phyloP scores from a whole-genome alignment of 2,888 invertebrate genomes.

The Cordilura impudica region DNA sequence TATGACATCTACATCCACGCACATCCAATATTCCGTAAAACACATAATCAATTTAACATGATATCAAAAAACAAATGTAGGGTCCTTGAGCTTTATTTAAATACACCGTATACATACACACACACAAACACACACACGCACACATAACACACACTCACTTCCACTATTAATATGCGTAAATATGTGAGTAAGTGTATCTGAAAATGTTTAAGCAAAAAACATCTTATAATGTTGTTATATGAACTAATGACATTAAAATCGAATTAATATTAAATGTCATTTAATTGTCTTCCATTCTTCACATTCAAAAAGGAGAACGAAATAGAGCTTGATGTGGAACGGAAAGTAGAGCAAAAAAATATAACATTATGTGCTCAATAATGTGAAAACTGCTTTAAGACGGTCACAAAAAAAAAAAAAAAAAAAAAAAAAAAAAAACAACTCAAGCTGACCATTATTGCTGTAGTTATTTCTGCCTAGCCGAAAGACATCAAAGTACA shows the following conservation, averaged over 20 bases:
- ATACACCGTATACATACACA: background rate
- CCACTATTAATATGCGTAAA: background rate
- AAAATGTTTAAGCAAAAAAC: background rate
- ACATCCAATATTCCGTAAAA: background rate
- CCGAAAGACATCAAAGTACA: background rate
- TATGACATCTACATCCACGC: background rate
- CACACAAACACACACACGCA: background rate
- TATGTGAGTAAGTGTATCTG: background rate
- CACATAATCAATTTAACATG: conserved; percentile 8
- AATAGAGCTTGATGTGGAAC: background rate
- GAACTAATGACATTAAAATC: conserved; percentile 42
- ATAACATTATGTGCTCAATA: conserved; percentile 13
- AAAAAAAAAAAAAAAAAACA: background rate
- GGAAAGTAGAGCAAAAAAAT: background rate
- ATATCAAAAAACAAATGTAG: conserved; percentile 15
- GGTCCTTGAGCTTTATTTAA: background rate
- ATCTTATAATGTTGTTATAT: conserved; percentile 29
- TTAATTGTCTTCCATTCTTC: conserved; percentile 22
- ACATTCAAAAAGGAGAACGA: background rate
- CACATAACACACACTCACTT: background rate
- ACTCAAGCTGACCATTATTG: background rate
- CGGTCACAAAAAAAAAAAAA: background rate
- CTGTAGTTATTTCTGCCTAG: background rate
- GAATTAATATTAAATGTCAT: conserved; percentile 47
- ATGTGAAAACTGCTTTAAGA: conserved; percentile 15